Evolutionary conservation across 2,888 invertebrate species (phyloP), one percentile per base, ranked within the genome.

Genomic region (Orthosia gracilis): DNA sequence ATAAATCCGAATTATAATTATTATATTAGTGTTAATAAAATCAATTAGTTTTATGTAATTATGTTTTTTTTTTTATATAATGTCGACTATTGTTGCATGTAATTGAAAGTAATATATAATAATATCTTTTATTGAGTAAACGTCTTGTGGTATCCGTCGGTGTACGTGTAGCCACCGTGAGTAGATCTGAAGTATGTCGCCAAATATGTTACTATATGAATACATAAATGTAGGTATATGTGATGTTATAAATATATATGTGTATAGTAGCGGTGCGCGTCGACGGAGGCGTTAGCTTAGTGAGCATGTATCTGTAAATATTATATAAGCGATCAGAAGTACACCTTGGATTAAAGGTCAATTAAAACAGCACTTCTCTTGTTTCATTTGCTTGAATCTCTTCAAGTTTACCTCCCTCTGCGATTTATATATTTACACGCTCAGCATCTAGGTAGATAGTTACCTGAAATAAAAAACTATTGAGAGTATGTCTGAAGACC

Each of bases 271-370:
- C 45, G 69, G 67, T 74, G 73, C 78, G 78, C 82, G 82, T 75
- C 78, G 78, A 80, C 79, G 85, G 69, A 72, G 58, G 57, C 73
- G 72, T 57, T 85, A 78, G 73, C 70, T 71, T 85, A 87, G 80
- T 78, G 74, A 79, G 85, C 86, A 88, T 87, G 83, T 89, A 87
- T 89, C 87, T 89, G 82, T 95, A 95, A 92, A 95, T 94, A 94
- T 91, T 81, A 89, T 69, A 54, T 87, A 89, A 87, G 86, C 70
- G 69, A 87, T 84, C 85, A 86, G 87, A 93, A 92, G 88, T 93
- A 93, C 91, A 91, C 90, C 89, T 91, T 91, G 73, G 91, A 92
- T 93, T 92, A 94, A 93, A 91, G 90, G 87, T 86, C 82, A 79
- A 83, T 72, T 72, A 76, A 80, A 86, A 76, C 71, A 67, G n/a